These are phyloP conservation scores for Gryllus longicercus DNA, from an alignment of 2,888 invertebrate genomes.

Conservation along the genomic window DNA sequence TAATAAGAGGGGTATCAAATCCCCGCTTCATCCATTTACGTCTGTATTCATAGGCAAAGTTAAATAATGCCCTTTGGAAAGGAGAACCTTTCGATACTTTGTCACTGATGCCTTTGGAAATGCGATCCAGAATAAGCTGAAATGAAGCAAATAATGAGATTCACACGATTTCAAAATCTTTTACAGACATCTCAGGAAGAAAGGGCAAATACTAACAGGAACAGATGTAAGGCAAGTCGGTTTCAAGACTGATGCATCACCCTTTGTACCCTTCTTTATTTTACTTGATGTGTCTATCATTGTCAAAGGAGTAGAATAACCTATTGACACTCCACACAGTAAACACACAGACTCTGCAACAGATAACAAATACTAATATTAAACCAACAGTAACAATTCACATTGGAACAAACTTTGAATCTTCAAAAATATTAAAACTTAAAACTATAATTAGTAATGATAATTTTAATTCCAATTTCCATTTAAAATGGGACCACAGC, in stretches of 20 bases:
- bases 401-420: too few species aligned
- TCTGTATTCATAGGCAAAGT: slow-evolving; percentile 94
- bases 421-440: too few species aligned
- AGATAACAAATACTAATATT: slow-evolving; percentile 20
- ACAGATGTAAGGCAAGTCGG: slow-evolving; percentile 96
- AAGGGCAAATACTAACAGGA: slow-evolving; percentile 63
- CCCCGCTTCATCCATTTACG: slow-evolving; percentile 77
- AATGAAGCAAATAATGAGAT: slow-evolving; percentile 37
- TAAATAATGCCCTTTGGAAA: slow-evolving; percentile 80
- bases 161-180: neutral
- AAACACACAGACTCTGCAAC: slow-evolving; percentile 42
- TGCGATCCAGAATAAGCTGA: slow-evolving; percentile 92
- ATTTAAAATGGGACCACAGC: too few species aligned
- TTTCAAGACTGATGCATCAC: slow-evolving; percentile 85
- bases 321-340: slow-evolving; percentile 78
- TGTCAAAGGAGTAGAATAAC: slow-evolving; percentile 93
- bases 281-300: slow-evolving; percentile 90
- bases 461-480: too few species aligned
- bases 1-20: slow-evolving; percentile 74
- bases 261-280: slow-evolving; percentile 90
- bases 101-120: slow-evolving; percentile 95
- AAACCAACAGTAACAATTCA: neutral
- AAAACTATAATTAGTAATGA: too few species aligned
- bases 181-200: neutral
- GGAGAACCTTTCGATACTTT: slow-evolving; percentile 80